phyloP scores from a whole-genome alignment of 2,888 invertebrate genomes.

The Schrankia costaestrigalis region DNA sequence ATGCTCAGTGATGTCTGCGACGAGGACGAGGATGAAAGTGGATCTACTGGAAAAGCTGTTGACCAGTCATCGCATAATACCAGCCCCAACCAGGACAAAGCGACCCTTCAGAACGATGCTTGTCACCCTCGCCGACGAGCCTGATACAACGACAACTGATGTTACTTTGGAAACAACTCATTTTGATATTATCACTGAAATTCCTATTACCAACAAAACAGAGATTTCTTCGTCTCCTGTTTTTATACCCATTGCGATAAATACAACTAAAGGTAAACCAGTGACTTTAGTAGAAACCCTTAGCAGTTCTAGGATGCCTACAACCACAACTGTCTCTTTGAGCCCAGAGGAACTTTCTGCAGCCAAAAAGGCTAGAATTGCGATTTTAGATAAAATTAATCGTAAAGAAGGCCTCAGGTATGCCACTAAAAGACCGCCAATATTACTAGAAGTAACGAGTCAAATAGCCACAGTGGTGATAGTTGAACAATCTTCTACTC shows the following conservation, averaged over 20 bases:
- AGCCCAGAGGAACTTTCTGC: conserved; percentile 41
- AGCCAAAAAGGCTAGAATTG: conserved; percentile 62
- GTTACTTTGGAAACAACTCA: too few relatives aligned
- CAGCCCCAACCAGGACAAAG: neutral
- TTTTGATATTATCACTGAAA: too few relatives aligned
- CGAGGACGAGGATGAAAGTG: conserved; percentile 14
- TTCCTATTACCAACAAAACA: too few relatives aligned
- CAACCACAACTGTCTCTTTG: neutral
- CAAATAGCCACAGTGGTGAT: conserved; percentile 55
- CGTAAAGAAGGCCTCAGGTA: conserved; percentile 44
- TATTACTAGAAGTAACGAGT: conserved; percentile 57
- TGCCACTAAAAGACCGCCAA: conserved; percentile 56
- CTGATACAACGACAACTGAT: too few relatives aligned
- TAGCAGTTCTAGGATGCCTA: neutral
- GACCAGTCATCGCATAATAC: conserved; percentile 17
- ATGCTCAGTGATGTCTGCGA: conserved; percentile 50
- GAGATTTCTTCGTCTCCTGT: too few relatives aligned
- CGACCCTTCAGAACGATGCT: neutral
- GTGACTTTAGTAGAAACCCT: neutral
- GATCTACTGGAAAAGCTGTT: conserved; percentile 23
- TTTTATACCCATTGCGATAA: too few relatives aligned
- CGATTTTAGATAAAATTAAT: conserved; percentile 60
- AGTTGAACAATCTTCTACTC: conserved; percentile 48
- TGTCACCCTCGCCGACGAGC: neutral
- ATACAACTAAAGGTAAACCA: conserved; percentile 9